Evolutionary conservation across 2,888 invertebrate species (phyloP).

Genomic region (Drosophila prostipennis): DNA sequence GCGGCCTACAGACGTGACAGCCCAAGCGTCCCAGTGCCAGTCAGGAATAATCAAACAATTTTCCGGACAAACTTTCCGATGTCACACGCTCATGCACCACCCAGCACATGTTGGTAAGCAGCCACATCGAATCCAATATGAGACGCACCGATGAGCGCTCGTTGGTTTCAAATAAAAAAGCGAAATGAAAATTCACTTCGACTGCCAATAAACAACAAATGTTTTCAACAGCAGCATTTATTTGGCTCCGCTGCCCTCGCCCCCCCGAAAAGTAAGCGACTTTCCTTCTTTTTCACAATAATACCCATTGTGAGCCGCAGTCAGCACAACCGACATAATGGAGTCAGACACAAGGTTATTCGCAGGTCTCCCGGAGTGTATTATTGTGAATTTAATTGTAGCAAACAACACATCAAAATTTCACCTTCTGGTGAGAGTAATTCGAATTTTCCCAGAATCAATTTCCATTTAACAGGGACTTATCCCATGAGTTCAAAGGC

Average conservation of each 20-base stretch:
- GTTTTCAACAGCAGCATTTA: constrained; percentile 49
- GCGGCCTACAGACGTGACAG: constrained; percentile 64
- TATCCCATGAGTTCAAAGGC: not conserved
- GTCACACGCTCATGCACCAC: constrained; percentile 29
- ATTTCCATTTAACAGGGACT: constrained; percentile 2
- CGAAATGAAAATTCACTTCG: constrained; percentile 75
- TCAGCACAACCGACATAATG: constrained; percentile 9
- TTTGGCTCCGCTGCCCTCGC: constrained; percentile 1
- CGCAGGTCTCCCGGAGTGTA: not conserved
- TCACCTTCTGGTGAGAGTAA: not conserved
- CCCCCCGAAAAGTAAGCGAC: not conserved
- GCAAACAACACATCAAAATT: not conserved
- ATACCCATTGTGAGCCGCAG: constrained; percentile 1
- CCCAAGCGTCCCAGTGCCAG: constrained; percentile 3
- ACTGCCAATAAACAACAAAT: constrained; percentile 73
- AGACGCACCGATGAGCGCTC: constrained; percentile 35
- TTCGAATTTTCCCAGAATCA: constrained; percentile 2
- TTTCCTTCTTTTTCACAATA: constrained; percentile 1
- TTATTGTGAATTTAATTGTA: constrained; percentile 1
- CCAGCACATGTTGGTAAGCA: constrained; percentile 44
- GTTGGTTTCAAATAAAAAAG: constrained; percentile 58
- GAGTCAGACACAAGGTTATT: constrained; percentile 7
- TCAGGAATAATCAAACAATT: constrained; percentile 35
- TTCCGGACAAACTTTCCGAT: constrained; percentile 25
- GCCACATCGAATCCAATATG: constrained; percentile 70